A percentile compares a stretch with the other conserved stretches of the same genome.
Conservation (phyloP, 2,797 vertebrate genomes). For the Tragelaphus eurycerus region DNA sequence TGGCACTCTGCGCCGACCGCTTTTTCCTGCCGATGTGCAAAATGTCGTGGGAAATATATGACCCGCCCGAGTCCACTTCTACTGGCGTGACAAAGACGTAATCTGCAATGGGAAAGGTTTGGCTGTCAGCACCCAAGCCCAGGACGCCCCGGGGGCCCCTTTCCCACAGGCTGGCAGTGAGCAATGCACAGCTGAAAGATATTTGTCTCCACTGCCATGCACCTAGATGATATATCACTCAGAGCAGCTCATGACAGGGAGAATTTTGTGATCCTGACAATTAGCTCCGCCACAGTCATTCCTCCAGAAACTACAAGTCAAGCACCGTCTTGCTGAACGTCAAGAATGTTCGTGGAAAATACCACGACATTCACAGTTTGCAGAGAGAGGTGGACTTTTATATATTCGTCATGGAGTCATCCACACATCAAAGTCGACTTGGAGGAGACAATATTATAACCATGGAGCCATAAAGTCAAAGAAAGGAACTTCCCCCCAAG, state of each 20-base stretch:
- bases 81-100: constrained; percentile 94
- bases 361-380: not conserved
- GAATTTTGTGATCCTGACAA: too few species aligned
- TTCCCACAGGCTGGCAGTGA: not conserved
- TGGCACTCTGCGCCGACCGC: constrained; percentile 85
- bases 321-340: not conserved
- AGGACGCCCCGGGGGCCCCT: not conserved
- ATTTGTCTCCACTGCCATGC: not conserved
- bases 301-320: not conserved
- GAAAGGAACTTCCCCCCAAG: not conserved
- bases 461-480: not conserved
- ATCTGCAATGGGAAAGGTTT: constrained; percentile 85
- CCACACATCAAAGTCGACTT: not conserved
- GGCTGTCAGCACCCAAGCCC: constrained; percentile 61
- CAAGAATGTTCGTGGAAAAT: not conserved
- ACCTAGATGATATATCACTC: not conserved
- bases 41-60: constrained; percentile 91
- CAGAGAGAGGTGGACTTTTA: not conserved
- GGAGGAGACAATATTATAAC: not conserved
- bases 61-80: constrained; percentile 91
- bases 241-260: not conserved
- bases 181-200: not conserved
- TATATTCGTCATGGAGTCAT: not conserved
- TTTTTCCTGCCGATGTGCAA: constrained; percentile 86
- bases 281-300: not conserved